Conservation (phyloP, 30 jellyfish, hydroid and myxozoan genomes). For the Turritopsis rubra region DNA sequence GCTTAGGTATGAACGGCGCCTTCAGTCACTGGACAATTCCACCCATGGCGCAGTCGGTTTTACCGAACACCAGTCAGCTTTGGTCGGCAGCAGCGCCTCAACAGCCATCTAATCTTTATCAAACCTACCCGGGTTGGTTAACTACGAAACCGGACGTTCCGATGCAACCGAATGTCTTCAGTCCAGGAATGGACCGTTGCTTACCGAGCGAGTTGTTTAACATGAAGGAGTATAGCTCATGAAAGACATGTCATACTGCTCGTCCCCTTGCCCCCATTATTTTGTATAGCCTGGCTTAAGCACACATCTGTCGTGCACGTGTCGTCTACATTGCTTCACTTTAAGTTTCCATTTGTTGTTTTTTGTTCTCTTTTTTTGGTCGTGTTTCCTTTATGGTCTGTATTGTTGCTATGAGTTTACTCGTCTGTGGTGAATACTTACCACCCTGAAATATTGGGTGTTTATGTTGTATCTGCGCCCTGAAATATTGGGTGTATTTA, state of each 20-base stretch:
- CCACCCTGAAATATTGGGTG: slow-evolving; percentile 40
- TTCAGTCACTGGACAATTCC: slow-evolving; percentile 37
- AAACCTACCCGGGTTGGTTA: slow-evolving; percentile 23
- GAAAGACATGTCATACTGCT: neutral
- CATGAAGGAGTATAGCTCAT: slow-evolving; percentile 13
- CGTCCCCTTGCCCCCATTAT: neutral
- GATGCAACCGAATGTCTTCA: slow-evolving; percentile 14
- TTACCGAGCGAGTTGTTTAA: slow-evolving; percentile 35
- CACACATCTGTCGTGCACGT: slow-evolving; percentile 16
- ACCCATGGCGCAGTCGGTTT: slow-evolving; percentile 28
- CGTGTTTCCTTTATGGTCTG: neutral
- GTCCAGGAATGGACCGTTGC: slow-evolving; percentile 36
- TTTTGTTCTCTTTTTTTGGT: neutral
- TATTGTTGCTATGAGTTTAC: neutral
- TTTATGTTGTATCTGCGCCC: slow-evolving; percentile 11
- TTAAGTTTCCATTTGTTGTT: neutral
- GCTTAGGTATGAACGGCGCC: slow-evolving; percentile 25
- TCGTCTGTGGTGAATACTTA: neutral
- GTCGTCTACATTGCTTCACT: neutral
- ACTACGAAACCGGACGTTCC: slow-evolving; percentile 12
- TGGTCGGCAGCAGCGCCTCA: slow-evolving; percentile 32
- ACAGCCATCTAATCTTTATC: slow-evolving; percentile 24
- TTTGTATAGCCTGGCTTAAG: neutral
- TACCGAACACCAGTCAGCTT: slow-evolving; percentile 18
- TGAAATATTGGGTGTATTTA: slow-evolving; percentile 23